phyloP scores from a whole-genome alignment of 2,797 vertebrate genomes.

The Schizopygopsis malacanthus region DNA sequence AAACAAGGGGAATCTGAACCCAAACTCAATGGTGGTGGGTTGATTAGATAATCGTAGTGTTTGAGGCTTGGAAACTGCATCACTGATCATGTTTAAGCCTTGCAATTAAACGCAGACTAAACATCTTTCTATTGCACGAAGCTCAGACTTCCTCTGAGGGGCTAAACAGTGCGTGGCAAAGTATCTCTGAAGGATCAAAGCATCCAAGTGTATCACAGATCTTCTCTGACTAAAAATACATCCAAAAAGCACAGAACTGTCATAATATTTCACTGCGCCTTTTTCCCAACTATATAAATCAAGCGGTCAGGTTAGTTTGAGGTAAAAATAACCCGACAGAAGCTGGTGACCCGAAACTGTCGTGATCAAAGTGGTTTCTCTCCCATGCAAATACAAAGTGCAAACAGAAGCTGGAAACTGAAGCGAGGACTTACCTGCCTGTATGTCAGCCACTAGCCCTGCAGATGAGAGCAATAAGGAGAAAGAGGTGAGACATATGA shows the following conservation, averaged over 20 bases:
- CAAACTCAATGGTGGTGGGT: background rate
- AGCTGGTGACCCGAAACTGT: constrained; percentile 6
- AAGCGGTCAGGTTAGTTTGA: background rate
- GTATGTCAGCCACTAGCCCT: constrained; percentile 17
- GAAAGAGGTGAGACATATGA: background rate
- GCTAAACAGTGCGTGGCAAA: background rate
- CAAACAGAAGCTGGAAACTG: background rate
- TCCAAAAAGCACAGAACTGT: background rate
- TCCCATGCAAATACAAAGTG: background rate
- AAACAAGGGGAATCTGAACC: background rate
- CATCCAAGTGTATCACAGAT: constrained; percentile 2
- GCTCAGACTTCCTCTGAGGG: background rate
- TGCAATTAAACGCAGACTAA: constrained; percentile 29
- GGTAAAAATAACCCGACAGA: constrained; percentile 33
- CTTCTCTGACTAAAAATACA: constrained; percentile 9
- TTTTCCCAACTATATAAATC: constrained; percentile 17
- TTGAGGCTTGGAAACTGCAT: background rate
- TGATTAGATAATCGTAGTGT: background rate
- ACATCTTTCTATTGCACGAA: background rate
- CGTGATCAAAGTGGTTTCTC: background rate
- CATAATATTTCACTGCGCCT: background rate
- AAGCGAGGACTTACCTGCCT: constrained; percentile 41
- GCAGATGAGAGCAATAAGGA: background rate
- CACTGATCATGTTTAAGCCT: background rate
- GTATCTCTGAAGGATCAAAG: constrained; percentile 7